Evolutionary conservation across 2,888 invertebrate species (phyloP).

Genomic region (Eupsilia transversa): DNA sequence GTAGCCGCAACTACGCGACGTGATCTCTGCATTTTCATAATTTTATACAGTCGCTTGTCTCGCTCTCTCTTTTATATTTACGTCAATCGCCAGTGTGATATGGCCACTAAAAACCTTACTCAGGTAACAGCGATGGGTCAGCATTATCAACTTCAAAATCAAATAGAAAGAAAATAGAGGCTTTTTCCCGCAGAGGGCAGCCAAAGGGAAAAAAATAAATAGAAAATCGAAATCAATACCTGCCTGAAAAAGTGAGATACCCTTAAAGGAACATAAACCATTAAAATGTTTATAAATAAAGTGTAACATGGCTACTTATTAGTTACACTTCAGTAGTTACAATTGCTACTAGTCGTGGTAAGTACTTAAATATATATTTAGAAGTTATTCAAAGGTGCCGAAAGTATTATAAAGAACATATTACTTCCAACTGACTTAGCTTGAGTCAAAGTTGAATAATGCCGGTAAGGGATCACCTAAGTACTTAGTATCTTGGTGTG

Average conservation of each 20-base stretch:
- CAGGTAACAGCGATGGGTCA: neutral
- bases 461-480: neutral
- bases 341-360: neutral
- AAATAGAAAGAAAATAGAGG: neutral
- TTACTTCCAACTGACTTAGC: slow-evolving; percentile 2
- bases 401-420: neutral
- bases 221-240: neutral
- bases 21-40: too few relatives aligned
- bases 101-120: too few relatives aligned
- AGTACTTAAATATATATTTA: neutral
- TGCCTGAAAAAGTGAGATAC: neutral
- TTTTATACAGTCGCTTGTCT: too few relatives aligned
- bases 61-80: too few relatives aligned
- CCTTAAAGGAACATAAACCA: neutral
- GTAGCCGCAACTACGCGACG: too few relatives aligned
- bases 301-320: neutral
- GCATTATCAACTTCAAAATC: neutral
- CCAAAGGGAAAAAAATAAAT: neutral
- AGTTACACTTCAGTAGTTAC: neutral
- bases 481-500: neutral
- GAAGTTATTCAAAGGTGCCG: neutral
- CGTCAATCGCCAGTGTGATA: too few relatives aligned
- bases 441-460: neutral
- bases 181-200: neutral
- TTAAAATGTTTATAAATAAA: neutral